These are phyloP conservation scores for Cerceris rybyensis DNA, from an alignment of 2,888 invertebrate genomes.

Conservation along the genomic window DNA sequence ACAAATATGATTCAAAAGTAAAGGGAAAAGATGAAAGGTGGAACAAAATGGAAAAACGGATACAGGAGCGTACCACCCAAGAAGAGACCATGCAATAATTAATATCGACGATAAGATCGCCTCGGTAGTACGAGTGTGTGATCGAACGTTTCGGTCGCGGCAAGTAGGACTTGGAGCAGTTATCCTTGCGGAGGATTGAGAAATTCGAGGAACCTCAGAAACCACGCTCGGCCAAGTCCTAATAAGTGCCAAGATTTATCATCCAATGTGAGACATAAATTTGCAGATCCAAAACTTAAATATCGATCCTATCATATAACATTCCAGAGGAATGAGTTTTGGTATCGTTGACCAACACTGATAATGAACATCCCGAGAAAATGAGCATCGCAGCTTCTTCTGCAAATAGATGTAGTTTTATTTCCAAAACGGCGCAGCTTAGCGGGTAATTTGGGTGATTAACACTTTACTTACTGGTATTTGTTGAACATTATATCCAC, in stretches of 20 bases:
- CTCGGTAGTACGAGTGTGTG: neutral
- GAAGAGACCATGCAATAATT: conserved; percentile 34
- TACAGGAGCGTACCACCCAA: conserved; percentile 14
- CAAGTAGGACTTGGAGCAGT: neutral
- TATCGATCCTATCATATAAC: neutral
- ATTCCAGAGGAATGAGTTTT: neutral
- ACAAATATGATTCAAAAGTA: conserved; percentile 11
- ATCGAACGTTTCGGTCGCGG: neutral
- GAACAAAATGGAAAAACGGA: conserved; percentile 22
- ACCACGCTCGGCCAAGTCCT: neutral
- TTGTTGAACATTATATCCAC: too few relatives aligned
- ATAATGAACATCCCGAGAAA: conserved; percentile 35
- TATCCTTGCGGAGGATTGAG: neutral
- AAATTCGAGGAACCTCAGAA: neutral
- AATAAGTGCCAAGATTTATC: neutral
- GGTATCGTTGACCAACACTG: conserved; percentile 13
- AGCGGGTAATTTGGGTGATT: conserved; percentile 28
- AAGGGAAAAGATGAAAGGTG: conserved; percentile 14
- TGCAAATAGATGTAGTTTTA: conserved; percentile 26
- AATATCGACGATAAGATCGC: conserved; percentile 17
- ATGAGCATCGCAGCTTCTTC: conserved; percentile 12
- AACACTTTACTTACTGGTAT: too few relatives aligned
- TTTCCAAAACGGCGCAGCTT: conserved; percentile 6
- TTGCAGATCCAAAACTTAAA: neutral
- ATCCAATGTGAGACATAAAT: neutral